These are phyloP conservation scores for Cyanistes caeruleus DNA, from an alignment of 2,113 vertebrate genomes.

Conservation along the genomic window DNA sequence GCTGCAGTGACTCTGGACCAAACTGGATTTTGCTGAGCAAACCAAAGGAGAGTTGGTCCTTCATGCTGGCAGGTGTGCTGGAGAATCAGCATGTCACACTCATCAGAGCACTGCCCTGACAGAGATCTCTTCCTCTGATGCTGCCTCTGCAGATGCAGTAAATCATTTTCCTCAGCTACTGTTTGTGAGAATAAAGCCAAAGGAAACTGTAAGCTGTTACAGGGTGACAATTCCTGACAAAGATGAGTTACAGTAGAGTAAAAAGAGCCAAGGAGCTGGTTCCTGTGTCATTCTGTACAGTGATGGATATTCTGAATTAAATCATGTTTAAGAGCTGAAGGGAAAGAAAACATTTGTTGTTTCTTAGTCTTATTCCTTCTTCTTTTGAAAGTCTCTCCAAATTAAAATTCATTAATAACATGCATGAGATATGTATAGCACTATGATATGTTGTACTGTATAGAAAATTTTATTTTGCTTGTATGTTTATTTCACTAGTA, in stretches of 20 bases:
- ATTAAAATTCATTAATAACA: background rate
- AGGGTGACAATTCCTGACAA: constrained; percentile 41
- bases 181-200: constrained; percentile 56
- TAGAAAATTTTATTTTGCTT: background rate
- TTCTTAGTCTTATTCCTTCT: background rate
- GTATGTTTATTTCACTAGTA: background rate
- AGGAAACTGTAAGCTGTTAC: constrained; percentile 27
- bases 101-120: background rate
- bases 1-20: background rate
- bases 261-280: constrained; percentile 20
- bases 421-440: background rate
- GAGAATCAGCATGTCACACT: constrained; percentile 22
- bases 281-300: background rate
- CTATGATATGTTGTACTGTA: background rate
- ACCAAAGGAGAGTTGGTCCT: background rate
- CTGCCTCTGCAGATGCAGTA: constrained; percentile 33
- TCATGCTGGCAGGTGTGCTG: background rate
- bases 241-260: constrained; percentile 35
- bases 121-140: constrained; percentile 45
- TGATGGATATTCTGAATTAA: constrained; percentile 22
- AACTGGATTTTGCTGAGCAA: background rate
- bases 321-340: background rate
- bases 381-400: background rate
- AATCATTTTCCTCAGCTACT: constrained; percentile 45
- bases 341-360: background rate